Evolutionary conservation across 1,140 invertebrate genomes (phyloP).

Genomic region (Macrotrachela quadricornifera): DNA sequence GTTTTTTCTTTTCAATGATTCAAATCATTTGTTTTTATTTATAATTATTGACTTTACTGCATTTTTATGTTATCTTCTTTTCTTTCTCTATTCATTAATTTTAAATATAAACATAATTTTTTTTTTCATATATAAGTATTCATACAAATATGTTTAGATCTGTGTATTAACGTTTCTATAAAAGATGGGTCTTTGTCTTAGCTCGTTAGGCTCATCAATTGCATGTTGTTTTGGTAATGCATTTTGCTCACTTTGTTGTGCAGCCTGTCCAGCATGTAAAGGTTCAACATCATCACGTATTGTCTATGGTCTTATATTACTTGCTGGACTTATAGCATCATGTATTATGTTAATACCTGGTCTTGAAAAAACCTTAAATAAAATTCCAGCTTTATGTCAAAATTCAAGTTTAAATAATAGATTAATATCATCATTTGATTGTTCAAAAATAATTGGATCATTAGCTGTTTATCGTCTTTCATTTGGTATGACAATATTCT

Average conservation of each 20-base stretch:
- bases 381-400: no score
- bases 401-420: no score
- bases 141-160: no score
- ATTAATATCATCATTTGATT: constrained; percentile 32
- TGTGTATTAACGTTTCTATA: no score
- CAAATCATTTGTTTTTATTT: no score
- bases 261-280: constrained; percentile 77
- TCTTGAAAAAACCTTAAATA: no score
- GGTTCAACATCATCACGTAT: constrained; percentile 86
- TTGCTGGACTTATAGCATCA: constrained; percentile 63
- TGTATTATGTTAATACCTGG: constrained; percentile 72
- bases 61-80: no score
- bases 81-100: no score
- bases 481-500: constrained; percentile 78
- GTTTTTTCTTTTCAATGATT: no score
- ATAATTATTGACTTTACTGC: no score
- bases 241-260: constrained; percentile 84
- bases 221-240: constrained; percentile 91
- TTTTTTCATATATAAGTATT: no score
- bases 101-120: no score
- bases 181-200: constrained; percentile 4
- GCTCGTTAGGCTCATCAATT: constrained; percentile 24
- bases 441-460: constrained; percentile 64
- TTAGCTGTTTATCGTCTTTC: constrained; percentile 71
- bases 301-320: constrained; percentile 81